These are phyloP conservation scores for Mergus octosetaceus DNA, from an alignment of 2,797 vertebrate species.

Conservation along the genomic window DNA sequence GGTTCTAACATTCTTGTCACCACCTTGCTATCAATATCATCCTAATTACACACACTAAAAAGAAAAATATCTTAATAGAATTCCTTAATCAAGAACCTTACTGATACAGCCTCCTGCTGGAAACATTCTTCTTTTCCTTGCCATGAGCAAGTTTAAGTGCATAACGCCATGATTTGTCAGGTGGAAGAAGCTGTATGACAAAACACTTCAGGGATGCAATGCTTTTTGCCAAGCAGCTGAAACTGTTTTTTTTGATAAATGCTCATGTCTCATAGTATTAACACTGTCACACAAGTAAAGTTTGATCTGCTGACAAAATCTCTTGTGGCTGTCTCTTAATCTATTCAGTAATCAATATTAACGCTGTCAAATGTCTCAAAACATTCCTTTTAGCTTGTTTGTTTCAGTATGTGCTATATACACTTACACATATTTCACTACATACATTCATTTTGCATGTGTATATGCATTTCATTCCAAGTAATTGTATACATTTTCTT, in stretches of 20 bases:
- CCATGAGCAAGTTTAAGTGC: slow-evolving; percentile 62
- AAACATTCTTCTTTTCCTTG: slow-evolving; percentile 57
- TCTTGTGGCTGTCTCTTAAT: slow-evolving; percentile 75
- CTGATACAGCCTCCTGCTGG: slow-evolving; percentile 44
- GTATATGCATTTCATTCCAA: slow-evolving; percentile 62
- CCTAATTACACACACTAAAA: slow-evolving; percentile 21
- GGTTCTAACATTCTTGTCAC: background rate
- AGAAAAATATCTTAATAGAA: slow-evolving; percentile 47
- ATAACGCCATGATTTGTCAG: slow-evolving; percentile 75
- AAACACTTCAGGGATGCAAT: slow-evolving; percentile 68
- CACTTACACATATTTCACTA: background rate
- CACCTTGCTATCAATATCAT: slow-evolving; percentile 40
- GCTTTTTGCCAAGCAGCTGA: slow-evolving; percentile 68
- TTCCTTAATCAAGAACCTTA: slow-evolving; percentile 48
- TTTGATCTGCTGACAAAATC: slow-evolving; percentile 74
- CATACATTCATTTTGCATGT: background rate
- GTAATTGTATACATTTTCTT: slow-evolving; percentile 20
- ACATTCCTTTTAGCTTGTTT: slow-evolving; percentile 37
- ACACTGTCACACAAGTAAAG: slow-evolving; percentile 57
- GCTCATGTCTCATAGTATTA: slow-evolving; percentile 55
- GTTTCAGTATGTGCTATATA: background rate
- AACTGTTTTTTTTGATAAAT: slow-evolving; percentile 74
- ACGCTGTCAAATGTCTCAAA: slow-evolving; percentile 66
- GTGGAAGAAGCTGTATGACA: slow-evolving; percentile 64
- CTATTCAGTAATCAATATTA: slow-evolving; percentile 76